Evolutionary conservation across 2,888 invertebrate genomes (phyloP).

Genomic region (Hipparchia sbordonii): DNA sequence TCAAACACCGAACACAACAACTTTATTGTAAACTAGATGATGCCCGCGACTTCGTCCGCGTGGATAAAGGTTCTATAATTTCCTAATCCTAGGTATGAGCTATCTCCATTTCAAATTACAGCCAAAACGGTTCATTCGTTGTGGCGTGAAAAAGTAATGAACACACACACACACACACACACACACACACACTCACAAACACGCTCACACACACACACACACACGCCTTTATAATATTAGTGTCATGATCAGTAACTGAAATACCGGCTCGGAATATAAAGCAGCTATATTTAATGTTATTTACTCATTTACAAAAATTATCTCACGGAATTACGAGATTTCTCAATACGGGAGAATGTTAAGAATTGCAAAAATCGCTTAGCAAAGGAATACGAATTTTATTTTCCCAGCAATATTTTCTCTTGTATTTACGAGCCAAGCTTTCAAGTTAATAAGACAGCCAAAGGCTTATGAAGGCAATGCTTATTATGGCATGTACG

Average conservation of each 20-base stretch:
- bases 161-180: too few relatives aligned
- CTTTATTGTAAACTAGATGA: too few relatives aligned
- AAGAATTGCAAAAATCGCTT: slow-evolving; percentile 36
- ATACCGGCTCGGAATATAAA: slow-evolving; percentile 12
- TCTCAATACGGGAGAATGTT: slow-evolving; percentile 21
- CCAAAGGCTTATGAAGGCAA: slow-evolving; percentile 44
- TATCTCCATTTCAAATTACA: too few relatives aligned
- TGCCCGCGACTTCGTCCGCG: too few relatives aligned
- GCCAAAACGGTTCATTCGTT: too few relatives aligned
- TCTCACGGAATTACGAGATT: slow-evolving; percentile 23
- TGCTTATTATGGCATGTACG: slow-evolving; percentile 30
- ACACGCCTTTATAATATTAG: neutral
- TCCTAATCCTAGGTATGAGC: too few relatives aligned
- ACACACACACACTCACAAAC: too few relatives aligned
- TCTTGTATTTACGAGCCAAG: slow-evolving; percentile 47
- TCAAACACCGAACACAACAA: neutral
- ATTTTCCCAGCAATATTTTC: slow-evolving; percentile 43
- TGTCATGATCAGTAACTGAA: slow-evolving; percentile 9
- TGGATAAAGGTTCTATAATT: too few relatives aligned
- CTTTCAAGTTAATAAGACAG: slow-evolving; percentile 62
- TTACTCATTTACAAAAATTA: slow-evolving; percentile 24
- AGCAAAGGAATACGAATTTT: slow-evolving; percentile 42
- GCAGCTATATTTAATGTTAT: slow-evolving; percentile 15
- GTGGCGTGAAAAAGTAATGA: too few relatives aligned
- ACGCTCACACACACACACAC: too few relatives aligned